Evolutionary conservation across 2,888 invertebrate genomes (phyloP).

Genomic region (Phania funesta): DNA sequence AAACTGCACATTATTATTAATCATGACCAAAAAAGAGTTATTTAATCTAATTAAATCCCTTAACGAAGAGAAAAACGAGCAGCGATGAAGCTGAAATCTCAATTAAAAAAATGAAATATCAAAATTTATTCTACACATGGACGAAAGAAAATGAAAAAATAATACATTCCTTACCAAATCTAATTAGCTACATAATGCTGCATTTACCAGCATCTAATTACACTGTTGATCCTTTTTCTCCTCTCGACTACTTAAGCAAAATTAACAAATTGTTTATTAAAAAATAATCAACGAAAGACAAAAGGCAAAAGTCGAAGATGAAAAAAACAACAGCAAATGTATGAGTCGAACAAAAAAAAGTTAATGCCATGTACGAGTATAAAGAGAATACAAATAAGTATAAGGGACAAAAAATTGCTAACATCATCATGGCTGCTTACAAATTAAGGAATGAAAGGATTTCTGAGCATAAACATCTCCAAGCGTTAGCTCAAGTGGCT

Average conservation of each 20-base stretch:
- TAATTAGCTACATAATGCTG: constrained; percentile 71
- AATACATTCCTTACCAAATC: constrained; percentile 71
- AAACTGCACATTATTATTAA: constrained; percentile 15
- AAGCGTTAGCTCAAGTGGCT: constrained; percentile 76
- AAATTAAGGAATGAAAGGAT: constrained; percentile 40
- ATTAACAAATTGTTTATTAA: constrained; percentile 74
- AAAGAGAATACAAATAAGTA: constrained; percentile 62
- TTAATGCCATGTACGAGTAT: constrained; percentile 71
- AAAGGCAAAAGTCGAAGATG: constrained; percentile 60
- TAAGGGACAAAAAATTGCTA: constrained; percentile 73
- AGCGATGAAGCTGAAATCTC: constrained; percentile 7
- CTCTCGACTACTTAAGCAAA: constrained; percentile 68
- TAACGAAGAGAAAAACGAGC: not conserved
- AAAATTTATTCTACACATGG: constrained; percentile 32
- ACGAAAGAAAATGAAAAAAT: constrained; percentile 50
- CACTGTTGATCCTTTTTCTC: constrained; percentile 64
- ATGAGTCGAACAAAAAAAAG: constrained; percentile 43
- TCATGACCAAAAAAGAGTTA: constrained; percentile 41
- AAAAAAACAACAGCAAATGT: constrained; percentile 9
- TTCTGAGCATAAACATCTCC: constrained; percentile 62
- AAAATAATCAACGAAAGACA: constrained; percentile 64
- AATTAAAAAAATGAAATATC: constrained; percentile 60
- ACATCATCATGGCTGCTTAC: constrained; percentile 72
- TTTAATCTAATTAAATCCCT: constrained; percentile 63
- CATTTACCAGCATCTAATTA: constrained; percentile 69